A percentile compares a stretch with the other conserved stretches of the same genome.
These are phyloP conservation scores for Podarcis muralis DNA, from an alignment of 2,113 vertebrate genomes.

Conservation along the genomic window DNA sequence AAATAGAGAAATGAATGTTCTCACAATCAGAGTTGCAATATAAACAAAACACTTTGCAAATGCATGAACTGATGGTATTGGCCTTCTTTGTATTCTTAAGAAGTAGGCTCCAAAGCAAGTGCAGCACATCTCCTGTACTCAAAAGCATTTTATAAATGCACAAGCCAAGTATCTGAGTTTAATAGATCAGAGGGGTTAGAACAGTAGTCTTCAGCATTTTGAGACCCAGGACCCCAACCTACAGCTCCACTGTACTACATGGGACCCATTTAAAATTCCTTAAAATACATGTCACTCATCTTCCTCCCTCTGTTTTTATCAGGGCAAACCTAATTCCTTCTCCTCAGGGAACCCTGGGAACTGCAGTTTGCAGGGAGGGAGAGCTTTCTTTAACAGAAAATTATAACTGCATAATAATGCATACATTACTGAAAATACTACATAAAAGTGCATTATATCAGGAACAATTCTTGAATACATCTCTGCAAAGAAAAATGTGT, in stretches of 20 bases:
- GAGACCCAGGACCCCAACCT: too few species aligned
- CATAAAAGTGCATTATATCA: too few species aligned
- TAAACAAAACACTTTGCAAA: neutral
- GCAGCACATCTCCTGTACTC: neutral
- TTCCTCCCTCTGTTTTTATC: neutral
- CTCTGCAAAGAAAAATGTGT: too few species aligned
- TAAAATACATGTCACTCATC: neutral
- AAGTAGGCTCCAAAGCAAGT: constrained; percentile 14
- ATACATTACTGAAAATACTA: too few species aligned
- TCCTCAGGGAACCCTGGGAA: neutral
- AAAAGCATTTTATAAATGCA: neutral
- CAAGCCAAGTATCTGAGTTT: neutral
- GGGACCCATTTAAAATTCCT: neutral
- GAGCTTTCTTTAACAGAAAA: neutral
- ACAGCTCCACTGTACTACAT: neutral
- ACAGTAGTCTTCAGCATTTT: neutral
- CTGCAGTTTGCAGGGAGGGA: neutral
- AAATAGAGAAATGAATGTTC: constrained; percentile 7
- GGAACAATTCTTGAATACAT: neutral
- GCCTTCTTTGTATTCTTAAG: constrained; percentile 22
- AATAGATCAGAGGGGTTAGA: neutral
- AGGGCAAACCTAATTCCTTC: neutral
- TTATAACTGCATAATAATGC: neutral
- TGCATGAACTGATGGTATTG: constrained; percentile 6
- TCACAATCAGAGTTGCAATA: constrained; percentile 13